Conservation (phyloP, 2,888 invertebrate species). For the Galerucella calmariensis region DNA sequence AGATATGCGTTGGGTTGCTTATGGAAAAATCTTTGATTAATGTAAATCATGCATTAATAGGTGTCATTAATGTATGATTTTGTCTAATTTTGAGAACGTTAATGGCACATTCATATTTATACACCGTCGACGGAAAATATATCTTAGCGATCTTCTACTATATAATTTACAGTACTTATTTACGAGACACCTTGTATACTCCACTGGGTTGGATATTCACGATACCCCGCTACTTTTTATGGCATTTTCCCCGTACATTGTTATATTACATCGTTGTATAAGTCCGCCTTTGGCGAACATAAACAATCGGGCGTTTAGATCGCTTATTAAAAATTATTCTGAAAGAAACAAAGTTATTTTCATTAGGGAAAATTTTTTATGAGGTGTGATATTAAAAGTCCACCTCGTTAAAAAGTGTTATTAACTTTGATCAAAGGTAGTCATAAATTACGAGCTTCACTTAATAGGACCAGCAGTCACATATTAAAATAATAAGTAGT, state of each 20-base stretch:
- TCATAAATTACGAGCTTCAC: background rate
- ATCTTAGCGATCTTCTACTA: too few species aligned
- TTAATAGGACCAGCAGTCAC: background rate
- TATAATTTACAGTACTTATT: too few species aligned
- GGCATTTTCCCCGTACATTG: background rate
- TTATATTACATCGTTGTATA: background rate
- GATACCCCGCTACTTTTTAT: too few species aligned
- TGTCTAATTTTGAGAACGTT: too few species aligned
- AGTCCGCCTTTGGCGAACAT: background rate
- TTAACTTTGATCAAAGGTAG: conserved; percentile 11
- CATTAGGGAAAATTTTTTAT: background rate
- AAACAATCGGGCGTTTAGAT: background rate
- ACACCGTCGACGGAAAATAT: too few species aligned
- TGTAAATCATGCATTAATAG: too few species aligned
- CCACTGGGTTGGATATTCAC: too few species aligned
- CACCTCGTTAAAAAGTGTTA: conserved; percentile 1
- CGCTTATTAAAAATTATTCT: conserved; percentile 7
- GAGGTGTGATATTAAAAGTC: conserved; percentile 1
- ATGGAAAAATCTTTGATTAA: too few species aligned
- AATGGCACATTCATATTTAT: too few species aligned
- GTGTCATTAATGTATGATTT: too few species aligned
- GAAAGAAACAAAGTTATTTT: background rate
- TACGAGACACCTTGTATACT: too few species aligned
- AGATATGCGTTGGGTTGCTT: too few species aligned
- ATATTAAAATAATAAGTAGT: background rate